Evolutionary conservation across 2,797 vertebrate species (phyloP), one percentile per base, ranked within the genome.

Genomic region (Neosilurus mollespiculum): DNA sequence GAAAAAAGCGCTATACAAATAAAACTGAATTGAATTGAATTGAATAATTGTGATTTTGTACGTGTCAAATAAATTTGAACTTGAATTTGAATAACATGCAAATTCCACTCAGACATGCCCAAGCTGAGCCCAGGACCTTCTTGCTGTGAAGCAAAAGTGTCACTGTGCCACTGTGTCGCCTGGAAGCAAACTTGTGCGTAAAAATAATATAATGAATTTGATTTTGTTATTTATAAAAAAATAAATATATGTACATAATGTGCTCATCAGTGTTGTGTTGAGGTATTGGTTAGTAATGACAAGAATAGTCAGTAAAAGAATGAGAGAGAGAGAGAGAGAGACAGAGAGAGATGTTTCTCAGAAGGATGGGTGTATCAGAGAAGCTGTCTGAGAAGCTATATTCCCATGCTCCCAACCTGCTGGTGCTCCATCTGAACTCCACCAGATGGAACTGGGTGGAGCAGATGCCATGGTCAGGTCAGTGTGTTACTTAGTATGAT

Each of bases 381-480:
- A 59, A 43, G 9, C 62, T 70, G 37, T 71, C n/a, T n/a, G 37
- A 43, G 37, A 43, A 2, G 65, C 67, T 54, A 34, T 4, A 53
- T 54, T 78, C 65, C 61, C 30, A 49, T 58, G 26, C 30, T 59
- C 11, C 18, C 4, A 76, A 59, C 73, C 6, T 59, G 18, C 73
- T 76, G 20, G 15, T 65, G 69, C 76, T 78, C 30, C 26, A 24
- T 66, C 78, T 80, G 43, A 61, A 70, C 54, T 77, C 30, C n/a
- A 16, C 70, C 85, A 86, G 81, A 86, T 83, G 80, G 58, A 16
- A 22, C 79, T 72, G 79, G 53, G 70, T 30, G 75, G 71, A 72
- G 37, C 24, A 62, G 49, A 65, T 34, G 9, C 30, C 10, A 70
- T 26, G 51, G 62, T 30, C 51, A 69, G 78, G 72, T 73, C 54